Conservation (phyloP, 2,888 invertebrate species). For the Anodontia alba region DNA sequence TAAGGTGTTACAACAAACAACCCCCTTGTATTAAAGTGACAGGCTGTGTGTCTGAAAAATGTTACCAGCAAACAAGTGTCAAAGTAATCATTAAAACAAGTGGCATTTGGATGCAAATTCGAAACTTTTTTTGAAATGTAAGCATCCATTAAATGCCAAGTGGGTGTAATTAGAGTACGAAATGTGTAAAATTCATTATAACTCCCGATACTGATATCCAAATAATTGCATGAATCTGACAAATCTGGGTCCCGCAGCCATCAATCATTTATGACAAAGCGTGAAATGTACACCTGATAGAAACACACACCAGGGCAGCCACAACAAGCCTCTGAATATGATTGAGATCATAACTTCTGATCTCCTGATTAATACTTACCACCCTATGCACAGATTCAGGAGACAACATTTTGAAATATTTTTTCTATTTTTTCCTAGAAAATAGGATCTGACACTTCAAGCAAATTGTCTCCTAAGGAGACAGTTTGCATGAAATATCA, state of each 20-base stretch:
- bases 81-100: background rate
- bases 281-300: slow-evolving; percentile 1
- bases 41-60: background rate
- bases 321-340: background rate
- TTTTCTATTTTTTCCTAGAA: no score
- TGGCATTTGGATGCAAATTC: slow-evolving; percentile 6
- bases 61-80: background rate
- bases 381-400: no score
- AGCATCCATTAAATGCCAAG: background rate
- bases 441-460: no score
- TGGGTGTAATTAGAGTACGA: background rate
- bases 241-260: background rate
- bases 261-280: slow-evolving; percentile 15
- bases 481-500: no score
- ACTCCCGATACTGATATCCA: background rate
- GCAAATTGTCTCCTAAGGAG: no score
- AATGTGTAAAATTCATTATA: slow-evolving; percentile 10
- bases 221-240: slow-evolving; percentile 14
- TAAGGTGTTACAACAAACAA: no score
- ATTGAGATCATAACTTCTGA: no score
- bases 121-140: slow-evolving; percentile 1
- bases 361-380: no score
- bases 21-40: background rate
- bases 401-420: no score
- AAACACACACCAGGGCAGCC: slow-evolving; percentile 5